Conservation (phyloP, 2,113 vertebrate species). For the Phaethornis superciliosus region DNA sequence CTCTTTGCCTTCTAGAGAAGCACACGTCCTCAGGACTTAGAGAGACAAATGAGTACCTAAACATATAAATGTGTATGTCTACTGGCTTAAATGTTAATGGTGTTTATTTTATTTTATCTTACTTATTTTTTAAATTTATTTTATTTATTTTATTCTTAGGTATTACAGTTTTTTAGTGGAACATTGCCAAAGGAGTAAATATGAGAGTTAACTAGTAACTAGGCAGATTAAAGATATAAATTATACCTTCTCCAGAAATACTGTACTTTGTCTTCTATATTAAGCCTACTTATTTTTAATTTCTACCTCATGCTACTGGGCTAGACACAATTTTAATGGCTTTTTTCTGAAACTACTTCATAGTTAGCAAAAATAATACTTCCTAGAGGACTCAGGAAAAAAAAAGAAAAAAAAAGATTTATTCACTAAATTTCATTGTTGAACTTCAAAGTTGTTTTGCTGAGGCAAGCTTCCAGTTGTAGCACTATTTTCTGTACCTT, state of each 20-base stretch:
- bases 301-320: neutral
- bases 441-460: constrained; percentile 31
- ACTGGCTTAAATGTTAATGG: no score
- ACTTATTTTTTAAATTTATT: no score
- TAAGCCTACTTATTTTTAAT: neutral
- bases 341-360: neutral
- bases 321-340: neutral
- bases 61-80: no score
- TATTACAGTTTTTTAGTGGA: neutral
- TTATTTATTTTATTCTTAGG: neutral
- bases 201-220: neutral
- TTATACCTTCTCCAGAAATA: neutral
- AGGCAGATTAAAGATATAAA: neutral
- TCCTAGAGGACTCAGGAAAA: constrained; percentile 11
- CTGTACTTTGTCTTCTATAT: neutral
- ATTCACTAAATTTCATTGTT: constrained; percentile 15
- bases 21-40: no score
- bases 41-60: no score
- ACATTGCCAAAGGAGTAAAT: neutral
- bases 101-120: no score
- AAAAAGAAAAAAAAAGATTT: neutral
- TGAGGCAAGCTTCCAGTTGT: neutral
- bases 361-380: neutral
- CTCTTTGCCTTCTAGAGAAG: no score
- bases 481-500: neutral